These are phyloP conservation scores for Oreochromis tanganicae DNA, from an alignment of 2,113 vertebrate genomes.

Conservation along the genomic window DNA sequence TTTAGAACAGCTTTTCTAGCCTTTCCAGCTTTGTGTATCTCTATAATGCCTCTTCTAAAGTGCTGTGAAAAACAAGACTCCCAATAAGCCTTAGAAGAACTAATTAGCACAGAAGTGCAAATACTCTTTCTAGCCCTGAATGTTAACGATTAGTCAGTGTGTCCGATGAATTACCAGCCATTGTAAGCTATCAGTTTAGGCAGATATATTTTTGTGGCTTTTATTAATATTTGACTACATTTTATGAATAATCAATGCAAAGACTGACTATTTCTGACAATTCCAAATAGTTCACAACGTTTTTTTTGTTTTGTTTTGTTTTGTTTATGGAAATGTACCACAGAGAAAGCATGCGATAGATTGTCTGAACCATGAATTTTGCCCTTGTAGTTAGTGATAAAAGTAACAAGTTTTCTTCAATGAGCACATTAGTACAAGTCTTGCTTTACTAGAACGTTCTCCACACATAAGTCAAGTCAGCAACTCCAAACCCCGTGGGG, in stretches of 20 bases:
- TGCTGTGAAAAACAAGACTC: background rate
- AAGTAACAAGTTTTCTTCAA: background rate
- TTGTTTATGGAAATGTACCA: background rate
- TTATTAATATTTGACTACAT: background rate
- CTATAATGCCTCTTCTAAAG: background rate
- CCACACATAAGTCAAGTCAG: conserved; percentile 3
- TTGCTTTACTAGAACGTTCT: background rate
- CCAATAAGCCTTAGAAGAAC: background rate
- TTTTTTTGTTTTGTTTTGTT: too few species aligned
- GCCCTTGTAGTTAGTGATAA: background rate
- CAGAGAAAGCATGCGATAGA: background rate
- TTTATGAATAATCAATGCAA: background rate
- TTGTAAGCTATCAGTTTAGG: background rate
- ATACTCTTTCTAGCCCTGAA: background rate
- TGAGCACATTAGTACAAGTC: conserved; percentile 11
- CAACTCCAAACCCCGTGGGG: background rate
- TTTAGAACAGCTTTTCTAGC: background rate
- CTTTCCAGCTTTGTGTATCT: background rate
- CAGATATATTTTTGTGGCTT: background rate
- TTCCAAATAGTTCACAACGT: background rate
- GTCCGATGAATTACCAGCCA: background rate
- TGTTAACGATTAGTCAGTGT: background rate
- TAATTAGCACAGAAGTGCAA: background rate
- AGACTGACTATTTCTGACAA: background rate
- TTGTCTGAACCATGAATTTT: background rate